These are phyloP conservation scores for Cisticola juncidis DNA, from an alignment of 2,113 vertebrate species.

Conservation along the genomic window DNA sequence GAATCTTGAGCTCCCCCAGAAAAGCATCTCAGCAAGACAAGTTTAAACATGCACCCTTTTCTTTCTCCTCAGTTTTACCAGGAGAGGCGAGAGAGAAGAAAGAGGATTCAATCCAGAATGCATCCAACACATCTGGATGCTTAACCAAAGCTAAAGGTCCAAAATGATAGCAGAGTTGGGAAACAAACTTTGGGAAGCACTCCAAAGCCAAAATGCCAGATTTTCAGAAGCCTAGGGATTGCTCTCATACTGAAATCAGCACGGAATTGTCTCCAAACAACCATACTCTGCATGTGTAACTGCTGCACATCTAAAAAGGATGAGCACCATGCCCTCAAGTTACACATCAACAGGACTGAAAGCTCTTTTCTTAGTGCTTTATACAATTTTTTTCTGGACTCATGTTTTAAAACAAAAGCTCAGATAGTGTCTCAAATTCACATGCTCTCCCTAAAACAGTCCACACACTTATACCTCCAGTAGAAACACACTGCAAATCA, in stretches of 20 bases:
- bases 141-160: neutral
- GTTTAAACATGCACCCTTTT: neutral
- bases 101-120: neutral
- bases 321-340: neutral
- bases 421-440: neutral
- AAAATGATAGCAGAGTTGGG: neutral
- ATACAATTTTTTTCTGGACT: neutral
- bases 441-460: neutral
- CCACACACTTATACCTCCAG: neutral
- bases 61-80: neutral
- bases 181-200: neutral
- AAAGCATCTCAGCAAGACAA: neutral
- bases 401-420: neutral
- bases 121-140: neutral
- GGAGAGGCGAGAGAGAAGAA: neutral
- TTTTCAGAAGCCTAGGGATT: neutral
- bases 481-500: neutral
- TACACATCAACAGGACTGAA: neutral
- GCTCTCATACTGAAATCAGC: neutral
- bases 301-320: neutral
- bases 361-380: neutral
- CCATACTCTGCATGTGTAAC: fast-evolving
- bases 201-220: neutral
- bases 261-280: neutral
- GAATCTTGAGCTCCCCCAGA: neutral